These are phyloP conservation scores for Corythornis vintsioides DNA, from an alignment of 2,113 vertebrate species.

Conservation along the genomic window DNA sequence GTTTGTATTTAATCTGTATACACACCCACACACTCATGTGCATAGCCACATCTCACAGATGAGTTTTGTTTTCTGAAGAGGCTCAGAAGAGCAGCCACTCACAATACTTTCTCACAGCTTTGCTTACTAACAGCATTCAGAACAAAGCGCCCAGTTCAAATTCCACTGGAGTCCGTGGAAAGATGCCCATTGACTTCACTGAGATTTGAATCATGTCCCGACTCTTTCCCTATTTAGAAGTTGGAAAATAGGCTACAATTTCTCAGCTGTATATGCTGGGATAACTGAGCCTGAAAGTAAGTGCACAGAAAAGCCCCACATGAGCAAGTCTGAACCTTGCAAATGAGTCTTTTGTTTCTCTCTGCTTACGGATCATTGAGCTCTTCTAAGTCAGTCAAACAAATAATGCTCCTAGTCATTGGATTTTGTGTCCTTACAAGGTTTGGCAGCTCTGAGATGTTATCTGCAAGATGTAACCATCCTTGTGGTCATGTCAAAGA, in stretches of 20 bases:
- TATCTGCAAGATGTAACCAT: neutral
- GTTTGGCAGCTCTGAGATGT: neutral
- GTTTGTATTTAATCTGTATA: neutral
- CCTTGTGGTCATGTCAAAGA: neutral
- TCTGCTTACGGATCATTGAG: neutral
- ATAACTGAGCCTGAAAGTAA: slow-evolving; percentile 3
- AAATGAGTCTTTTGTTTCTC: slow-evolving; percentile 34
- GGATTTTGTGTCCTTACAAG: slow-evolving; percentile 9
- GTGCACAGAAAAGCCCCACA: neutral
- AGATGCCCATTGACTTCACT: slow-evolving; percentile 31
- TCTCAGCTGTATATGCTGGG: neutral
- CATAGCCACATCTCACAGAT: neutral
- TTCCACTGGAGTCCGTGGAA: slow-evolving; percentile 21
- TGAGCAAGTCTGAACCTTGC: neutral
- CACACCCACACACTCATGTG: neutral
- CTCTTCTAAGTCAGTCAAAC: slow-evolving; percentile 41
- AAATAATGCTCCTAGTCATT: slow-evolving; percentile 2
- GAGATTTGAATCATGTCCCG: neutral
- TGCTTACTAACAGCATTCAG: neutral
- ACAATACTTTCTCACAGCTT: slow-evolving; percentile 6
- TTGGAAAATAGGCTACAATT: neutral
- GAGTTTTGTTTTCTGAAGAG: neutral
- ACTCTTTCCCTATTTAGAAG: neutral
- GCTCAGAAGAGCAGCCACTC: neutral
- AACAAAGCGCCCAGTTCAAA: neutral